phyloP scores from a whole-genome alignment of 2,888 invertebrate genomes.

The Dicyrtoma fusca region DNA sequence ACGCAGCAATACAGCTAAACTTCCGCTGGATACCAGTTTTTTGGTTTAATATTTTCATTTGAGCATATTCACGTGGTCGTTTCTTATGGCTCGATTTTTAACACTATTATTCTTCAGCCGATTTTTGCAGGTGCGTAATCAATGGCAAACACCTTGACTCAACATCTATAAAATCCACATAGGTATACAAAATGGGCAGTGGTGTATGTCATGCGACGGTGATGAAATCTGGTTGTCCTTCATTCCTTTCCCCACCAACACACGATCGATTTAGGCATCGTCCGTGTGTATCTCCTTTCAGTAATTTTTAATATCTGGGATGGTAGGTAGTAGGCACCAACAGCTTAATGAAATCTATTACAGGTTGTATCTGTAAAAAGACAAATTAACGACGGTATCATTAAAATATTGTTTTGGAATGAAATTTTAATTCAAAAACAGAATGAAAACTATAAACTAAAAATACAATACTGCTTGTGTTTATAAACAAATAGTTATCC shows the following conservation, averaged over 20 bases:
- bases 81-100: constrained; percentile 10
- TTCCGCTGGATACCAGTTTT: not conserved
- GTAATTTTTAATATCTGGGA: no score
- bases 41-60: not conserved
- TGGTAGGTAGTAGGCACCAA: no score
- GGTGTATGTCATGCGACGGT: constrained; percentile 10
- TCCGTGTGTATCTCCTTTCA: no score
- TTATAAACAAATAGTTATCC: no score
- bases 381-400: no score
- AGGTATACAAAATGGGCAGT: constrained; percentile 8
- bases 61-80: constrained; percentile 7
- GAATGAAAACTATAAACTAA: no score
- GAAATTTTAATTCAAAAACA: no score
- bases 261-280: constrained; percentile 1
- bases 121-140: constrained; percentile 3
- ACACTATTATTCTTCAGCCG: not conserved
- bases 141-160: not conserved
- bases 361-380: no score
- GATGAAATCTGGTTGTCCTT: constrained; percentile 27
- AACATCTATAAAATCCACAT: not conserved
- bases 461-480: no score
- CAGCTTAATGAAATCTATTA: no score
- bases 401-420: no score
- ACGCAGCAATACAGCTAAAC: not conserved
- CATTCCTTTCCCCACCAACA: constrained; percentile 25